phyloP scores from a whole-genome alignment of 2,888 invertebrate genomes.

The Drosophila mimetica region DNA sequence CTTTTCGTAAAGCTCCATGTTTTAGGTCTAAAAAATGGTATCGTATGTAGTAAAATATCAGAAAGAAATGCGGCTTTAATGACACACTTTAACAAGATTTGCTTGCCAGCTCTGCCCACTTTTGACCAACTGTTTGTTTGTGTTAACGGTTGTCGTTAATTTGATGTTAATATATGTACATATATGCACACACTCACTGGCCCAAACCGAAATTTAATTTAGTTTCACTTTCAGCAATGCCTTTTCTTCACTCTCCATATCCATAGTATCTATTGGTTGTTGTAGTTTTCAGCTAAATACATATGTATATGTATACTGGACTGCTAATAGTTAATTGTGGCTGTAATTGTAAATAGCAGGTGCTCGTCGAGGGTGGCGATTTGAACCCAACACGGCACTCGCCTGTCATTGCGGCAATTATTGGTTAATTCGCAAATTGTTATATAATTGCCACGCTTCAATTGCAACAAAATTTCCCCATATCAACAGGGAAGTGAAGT shows the following conservation, averaged over 20 bases:
- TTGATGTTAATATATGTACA: slow-evolving; percentile 39
- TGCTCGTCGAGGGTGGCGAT: slow-evolving; percentile 14
- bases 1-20: neutral
- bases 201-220: slow-evolving; percentile 19
- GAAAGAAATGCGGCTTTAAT: slow-evolving; percentile 25
- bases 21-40: slow-evolving; percentile 6
- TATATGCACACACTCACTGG: slow-evolving; percentile 4
- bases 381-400: slow-evolving; percentile 11
- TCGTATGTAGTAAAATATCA: slow-evolving; percentile 24
- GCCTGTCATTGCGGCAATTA: slow-evolving; percentile 55
- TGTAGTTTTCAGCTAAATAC: slow-evolving; percentile 26
- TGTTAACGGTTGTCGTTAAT: slow-evolving; percentile 41
- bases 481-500: neutral
- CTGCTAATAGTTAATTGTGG: slow-evolving; percentile 27
- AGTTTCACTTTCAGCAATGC: slow-evolving; percentile 29
- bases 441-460: slow-evolving; percentile 15
- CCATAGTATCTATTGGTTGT: neutral
- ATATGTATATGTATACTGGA: neutral
- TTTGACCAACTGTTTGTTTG: slow-evolving; percentile 26
- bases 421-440: slow-evolving; percentile 32
- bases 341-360: slow-evolving; percentile 17
- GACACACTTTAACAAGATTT: slow-evolving; percentile 41
- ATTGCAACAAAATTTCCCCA: slow-evolving; percentile 29
- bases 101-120: slow-evolving; percentile 20
- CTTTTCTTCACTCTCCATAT: neutral